Percentiles rank a stretch among this genome's conserved stretches.
Evolutionary conservation across 2,797 vertebrate genomes (phyloP).

Genomic region (Coracias cyanogaster): DNA sequence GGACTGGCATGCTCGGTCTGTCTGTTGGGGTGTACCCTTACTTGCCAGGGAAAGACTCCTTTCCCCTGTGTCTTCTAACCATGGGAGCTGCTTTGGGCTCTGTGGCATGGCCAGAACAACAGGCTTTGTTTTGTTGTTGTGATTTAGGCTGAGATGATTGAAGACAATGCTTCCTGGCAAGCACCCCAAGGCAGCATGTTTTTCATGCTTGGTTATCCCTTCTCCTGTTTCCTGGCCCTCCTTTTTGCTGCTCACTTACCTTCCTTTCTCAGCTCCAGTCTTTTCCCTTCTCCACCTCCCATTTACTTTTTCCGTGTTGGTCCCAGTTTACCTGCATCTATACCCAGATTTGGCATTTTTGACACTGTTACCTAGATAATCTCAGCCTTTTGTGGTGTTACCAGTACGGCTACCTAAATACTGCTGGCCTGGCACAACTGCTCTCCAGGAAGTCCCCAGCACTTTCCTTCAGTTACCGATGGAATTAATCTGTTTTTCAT

Average conservation of each 20-base stretch:
- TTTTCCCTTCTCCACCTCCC: background rate
- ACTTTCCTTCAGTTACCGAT: background rate
- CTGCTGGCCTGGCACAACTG: background rate
- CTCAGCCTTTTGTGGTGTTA: background rate
- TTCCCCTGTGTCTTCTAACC: background rate
- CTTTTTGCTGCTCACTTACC: background rate
- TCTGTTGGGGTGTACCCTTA: background rate
- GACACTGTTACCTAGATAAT: background rate
- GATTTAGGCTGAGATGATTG: background rate
- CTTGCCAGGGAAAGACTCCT: background rate
- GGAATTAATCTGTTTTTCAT: background rate
- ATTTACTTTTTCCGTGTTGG: background rate
- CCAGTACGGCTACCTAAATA: background rate
- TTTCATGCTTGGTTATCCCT: background rate
- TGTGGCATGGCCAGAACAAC: background rate
- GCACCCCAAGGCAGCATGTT: background rate
- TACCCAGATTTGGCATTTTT: background rate
- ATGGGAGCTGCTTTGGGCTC: background rate
- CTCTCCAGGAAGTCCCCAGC: background rate
- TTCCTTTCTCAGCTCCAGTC: background rate
- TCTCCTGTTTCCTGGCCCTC: background rate
- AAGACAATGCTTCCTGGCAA: background rate
- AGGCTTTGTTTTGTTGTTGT: background rate
- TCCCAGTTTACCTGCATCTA: background rate
- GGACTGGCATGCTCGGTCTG: background rate